Evolutionary conservation across 64 coral and sea anemone genomes (phyloP).

Genomic region (Pachyseris speciosa): DNA sequence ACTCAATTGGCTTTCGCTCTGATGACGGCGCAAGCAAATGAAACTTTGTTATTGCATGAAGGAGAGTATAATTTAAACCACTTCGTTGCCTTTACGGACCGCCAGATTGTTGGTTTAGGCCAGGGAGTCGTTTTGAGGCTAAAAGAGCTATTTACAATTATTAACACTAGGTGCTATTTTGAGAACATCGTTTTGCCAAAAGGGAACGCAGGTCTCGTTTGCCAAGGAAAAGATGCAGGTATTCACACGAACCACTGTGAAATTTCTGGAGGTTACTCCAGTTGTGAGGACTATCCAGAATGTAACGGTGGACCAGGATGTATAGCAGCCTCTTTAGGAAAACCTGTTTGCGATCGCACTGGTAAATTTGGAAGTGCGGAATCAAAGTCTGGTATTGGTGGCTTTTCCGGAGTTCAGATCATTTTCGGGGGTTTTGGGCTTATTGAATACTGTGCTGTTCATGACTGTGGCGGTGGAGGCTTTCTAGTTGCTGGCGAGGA

Average conservation of each 20-base stretch:
- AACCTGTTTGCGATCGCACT: constrained; percentile 49
- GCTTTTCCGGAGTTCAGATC: constrained; percentile 46
- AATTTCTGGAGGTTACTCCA: constrained; percentile 63
- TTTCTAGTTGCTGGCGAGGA: not conserved
- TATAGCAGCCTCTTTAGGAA: no score
- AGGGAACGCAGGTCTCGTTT: constrained; percentile 19
- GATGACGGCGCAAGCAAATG: not conserved
- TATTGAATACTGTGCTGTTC: constrained; percentile 50
- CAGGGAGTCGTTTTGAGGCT: not conserved
- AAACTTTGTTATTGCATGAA: constrained; percentile 63
- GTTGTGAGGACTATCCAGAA: constrained; percentile 85
- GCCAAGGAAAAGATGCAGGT: not conserved
- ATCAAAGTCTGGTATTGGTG: not conserved
- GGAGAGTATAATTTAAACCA: constrained; percentile 43
- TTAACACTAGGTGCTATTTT: not conserved
- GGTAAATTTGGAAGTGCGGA: constrained; percentile 27
- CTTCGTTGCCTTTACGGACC: not conserved
- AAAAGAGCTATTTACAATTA: not conserved
- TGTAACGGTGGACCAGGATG: constrained; percentile 80
- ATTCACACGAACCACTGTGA: constrained; percentile 50
- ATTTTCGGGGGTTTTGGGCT: not conserved
- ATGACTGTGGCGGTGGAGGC: constrained; percentile 73
- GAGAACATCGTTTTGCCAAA: constrained; percentile 69
- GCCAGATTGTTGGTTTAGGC: constrained; percentile 49
- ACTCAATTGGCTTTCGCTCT: constrained; percentile 26